These are phyloP conservation scores for Eupristina koningsbergeri DNA, from an alignment of 1,140 invertebrate species.

Conservation along the genomic window DNA sequence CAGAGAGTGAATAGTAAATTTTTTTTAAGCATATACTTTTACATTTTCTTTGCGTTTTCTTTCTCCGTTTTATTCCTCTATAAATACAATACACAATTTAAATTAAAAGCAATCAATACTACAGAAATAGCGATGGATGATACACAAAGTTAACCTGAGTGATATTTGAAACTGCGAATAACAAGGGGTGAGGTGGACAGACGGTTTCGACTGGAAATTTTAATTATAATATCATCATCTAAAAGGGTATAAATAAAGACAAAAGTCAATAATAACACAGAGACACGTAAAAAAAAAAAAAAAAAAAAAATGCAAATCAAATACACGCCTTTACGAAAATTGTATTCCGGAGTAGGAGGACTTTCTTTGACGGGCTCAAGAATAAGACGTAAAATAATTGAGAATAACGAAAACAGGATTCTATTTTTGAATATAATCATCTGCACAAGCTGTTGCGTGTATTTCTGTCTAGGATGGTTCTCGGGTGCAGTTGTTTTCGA, in stretches of 20 bases:
- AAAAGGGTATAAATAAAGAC: neutral
- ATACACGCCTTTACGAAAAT: constrained; percentile 26
- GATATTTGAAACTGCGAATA: neutral
- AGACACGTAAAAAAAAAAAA: constrained; percentile 27
- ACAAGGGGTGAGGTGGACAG: neutral
- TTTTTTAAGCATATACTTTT: neutral
- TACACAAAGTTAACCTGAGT: neutral
- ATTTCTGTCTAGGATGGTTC: constrained; percentile 59
- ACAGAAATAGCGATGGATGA: constrained; percentile 22
- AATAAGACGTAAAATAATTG: constrained; percentile 59
- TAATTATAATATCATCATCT: neutral
- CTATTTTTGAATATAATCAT: constrained; percentile 70
- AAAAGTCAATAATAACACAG: neutral
- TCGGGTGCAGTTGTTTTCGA: constrained; percentile 24
- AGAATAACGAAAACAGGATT: constrained; percentile 64
- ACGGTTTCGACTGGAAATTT: constrained; percentile 29
- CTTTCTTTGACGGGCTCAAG: constrained; percentile 39
- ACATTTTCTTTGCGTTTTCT: neutral
- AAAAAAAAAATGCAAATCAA: constrained; percentile 51
- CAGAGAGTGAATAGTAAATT: neutral
- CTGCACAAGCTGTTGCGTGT: constrained; percentile 54
- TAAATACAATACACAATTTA: neutral
- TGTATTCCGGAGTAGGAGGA: constrained; percentile 1
- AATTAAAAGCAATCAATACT: neutral
- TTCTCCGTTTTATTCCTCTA: neutral